Evolutionary conservation across 2,113 vertebrate genomes (phyloP), one percentile per base, ranked within the genome.

Genomic region (Phyllostomus hastatus): DNA sequence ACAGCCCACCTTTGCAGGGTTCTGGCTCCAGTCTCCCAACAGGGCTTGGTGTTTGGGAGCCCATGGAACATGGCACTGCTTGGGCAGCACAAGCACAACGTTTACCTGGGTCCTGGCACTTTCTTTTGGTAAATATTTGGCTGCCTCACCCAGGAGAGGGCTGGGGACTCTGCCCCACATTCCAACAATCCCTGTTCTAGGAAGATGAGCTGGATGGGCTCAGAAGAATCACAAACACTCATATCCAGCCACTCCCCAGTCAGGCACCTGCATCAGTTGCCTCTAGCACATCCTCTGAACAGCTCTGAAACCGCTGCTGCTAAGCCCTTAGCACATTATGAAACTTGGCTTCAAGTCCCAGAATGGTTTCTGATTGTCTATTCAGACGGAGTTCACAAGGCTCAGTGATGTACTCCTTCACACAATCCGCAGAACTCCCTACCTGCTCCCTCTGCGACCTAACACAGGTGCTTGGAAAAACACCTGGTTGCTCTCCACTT

Each of bases 121-220:
- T 64, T 73, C 73, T 96, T 88, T 88, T 11, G 86, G 76, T 86
- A 96, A 96, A 85, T 90, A 95, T 94, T 90, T 95, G 88, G 52
- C 72, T 75, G 59, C 35, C 22, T 90, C 52, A 19, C 26, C 5
- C 20, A 59, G 5, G n/a, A n/a, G 31, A 46, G 54, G 41, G 14
- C 41, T 6, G 33, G 33, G 61, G 52, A 9, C 69, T 84, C n/a
- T 8, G 69, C 80, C 41, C 31, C 35, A 54, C 1, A 38, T 46
- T 54, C 50, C 35, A 70, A 24, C 10, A 59, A 7, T 31, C 88
- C 69, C 24, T 9, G 2, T 33, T 64, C 66, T 48, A 46, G 10
- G 17, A 66, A 80, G 48, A 38, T 28, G 19, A 28, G 41, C 28
- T 88, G 4, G 16, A 16, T 4, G 8, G 20, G 48, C n/a, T 26